Conservation (phyloP, 2,888 invertebrate genomes). For the Sabatieria punctata region DNA sequence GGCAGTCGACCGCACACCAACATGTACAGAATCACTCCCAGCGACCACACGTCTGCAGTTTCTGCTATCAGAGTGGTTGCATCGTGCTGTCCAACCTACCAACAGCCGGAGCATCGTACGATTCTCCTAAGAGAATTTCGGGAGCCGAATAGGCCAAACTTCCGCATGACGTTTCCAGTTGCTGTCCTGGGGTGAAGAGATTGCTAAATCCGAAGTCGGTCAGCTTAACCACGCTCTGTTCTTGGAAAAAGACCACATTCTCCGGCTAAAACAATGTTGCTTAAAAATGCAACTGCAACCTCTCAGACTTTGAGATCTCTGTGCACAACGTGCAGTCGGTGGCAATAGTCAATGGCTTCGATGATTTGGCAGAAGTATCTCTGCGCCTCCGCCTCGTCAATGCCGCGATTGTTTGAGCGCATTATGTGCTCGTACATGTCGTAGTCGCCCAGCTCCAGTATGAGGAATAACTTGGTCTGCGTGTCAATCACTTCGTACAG, state of each 20-base stretch:
- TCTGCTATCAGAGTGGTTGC: neutral
- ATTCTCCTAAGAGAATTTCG: conserved; percentile 91
- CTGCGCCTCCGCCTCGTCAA: conserved; percentile 42
- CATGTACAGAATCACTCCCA: conserved; percentile 97
- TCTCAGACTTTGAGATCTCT: conserved; percentile 62
- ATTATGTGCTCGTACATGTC: conserved; percentile 97
- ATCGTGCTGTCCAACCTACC: conserved; percentile 48
- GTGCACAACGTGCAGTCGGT: conserved; percentile 68
- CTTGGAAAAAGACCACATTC: conserved; percentile 97
- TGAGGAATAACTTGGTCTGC: conserved; percentile 64
- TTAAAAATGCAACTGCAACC: neutral
- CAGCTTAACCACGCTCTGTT: conserved; percentile 83
- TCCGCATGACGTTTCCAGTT: conserved; percentile 92
- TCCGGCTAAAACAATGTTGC: conserved; percentile 48
- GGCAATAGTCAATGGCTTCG: conserved; percentile 89
- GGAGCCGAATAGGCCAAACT: conserved; percentile 97
- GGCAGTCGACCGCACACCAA: conserved; percentile 91
- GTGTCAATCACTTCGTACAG: conserved; percentile 99
- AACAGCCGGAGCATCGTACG: conserved; percentile 95
- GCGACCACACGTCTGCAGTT: conserved; percentile 74
- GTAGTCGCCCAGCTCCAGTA: conserved; percentile 91
- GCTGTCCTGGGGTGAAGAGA: conserved; percentile 70
- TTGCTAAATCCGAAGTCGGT: conserved; percentile 98
- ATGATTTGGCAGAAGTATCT: conserved; percentile 92
- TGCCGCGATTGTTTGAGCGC: conserved; percentile 47